phyloP scores from a whole-genome alignment of 2,797 vertebrate genomes.

The Spatula clypeata region DNA sequence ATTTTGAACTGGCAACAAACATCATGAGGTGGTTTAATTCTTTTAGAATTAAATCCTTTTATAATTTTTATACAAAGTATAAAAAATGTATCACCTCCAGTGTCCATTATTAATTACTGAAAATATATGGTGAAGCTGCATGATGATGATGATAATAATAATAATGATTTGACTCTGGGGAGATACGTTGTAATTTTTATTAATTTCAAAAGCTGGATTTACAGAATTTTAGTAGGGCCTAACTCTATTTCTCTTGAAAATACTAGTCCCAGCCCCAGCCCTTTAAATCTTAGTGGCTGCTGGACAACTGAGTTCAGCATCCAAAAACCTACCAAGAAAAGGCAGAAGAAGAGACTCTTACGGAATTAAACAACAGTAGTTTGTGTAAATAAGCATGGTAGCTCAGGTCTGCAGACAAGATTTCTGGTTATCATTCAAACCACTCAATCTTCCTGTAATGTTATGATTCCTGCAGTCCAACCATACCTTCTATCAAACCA shows the following conservation, averaged over 20 bases:
- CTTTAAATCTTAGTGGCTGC: neutral
- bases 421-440: neutral
- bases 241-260: neutral
- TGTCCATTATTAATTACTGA: neutral
- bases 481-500: neutral
- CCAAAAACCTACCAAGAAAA: neutral
- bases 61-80: neutral
- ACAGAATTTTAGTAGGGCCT: neutral
- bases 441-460: neutral
- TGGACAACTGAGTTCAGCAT: neutral
- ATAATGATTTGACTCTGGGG: too few species aligned
- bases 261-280: neutral
- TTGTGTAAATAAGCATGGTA: neutral
- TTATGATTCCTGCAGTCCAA: neutral
- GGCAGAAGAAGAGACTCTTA: neutral
- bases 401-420: neutral
- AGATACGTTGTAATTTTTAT: neutral
- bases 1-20: constrained; percentile 12
- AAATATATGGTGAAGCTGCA: neutral
- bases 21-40: neutral
- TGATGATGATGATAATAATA: too few species aligned
- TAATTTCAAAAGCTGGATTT: neutral
- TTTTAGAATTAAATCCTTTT: too few species aligned
- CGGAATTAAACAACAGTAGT: neutral
- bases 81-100: neutral